phyloP scores from a whole-genome alignment of 2,113 vertebrate genomes.

The Micronycteris hirsuta region DNA sequence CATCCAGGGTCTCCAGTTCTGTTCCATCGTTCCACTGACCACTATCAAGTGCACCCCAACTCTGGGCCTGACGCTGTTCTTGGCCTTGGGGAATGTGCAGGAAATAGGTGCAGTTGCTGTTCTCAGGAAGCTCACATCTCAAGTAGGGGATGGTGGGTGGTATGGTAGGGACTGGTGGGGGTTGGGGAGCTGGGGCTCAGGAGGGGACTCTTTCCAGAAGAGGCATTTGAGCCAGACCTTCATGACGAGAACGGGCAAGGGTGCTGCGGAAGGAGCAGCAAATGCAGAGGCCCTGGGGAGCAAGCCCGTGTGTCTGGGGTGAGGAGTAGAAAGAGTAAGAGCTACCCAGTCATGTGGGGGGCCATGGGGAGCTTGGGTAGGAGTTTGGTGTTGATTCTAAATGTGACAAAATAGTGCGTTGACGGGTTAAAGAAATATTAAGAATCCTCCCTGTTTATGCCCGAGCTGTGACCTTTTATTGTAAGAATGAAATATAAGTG shows the following conservation, averaged over 20 bases:
- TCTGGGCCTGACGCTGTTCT: not conserved
- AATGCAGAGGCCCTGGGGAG: not conserved
- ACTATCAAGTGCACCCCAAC: accelerated
- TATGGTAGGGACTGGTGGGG: not conserved
- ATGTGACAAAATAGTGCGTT: no score
- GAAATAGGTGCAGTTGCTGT: not conserved
- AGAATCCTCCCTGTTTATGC: no score
- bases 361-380: not conserved
- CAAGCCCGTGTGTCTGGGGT: not conserved
- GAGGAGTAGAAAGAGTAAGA: not conserved
- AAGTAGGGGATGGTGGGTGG: not conserved
- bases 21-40: no score
- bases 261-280: not conserved
- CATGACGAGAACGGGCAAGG: not conserved
- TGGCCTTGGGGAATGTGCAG: not conserved
- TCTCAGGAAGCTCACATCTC: not conserved
- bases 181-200: not conserved
- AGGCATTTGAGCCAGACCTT: not conserved
- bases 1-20: not conserved
- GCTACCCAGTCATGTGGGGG: accelerated
- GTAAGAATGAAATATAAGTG: no score
- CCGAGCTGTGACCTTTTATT: no score
- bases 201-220: not conserved
- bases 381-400: not conserved
- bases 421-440: no score